Evolutionary conservation across 2,888 invertebrate genomes (phyloP), one percentile per base, ranked within the genome.

Genomic region (Drosophila meridiana): DNA sequence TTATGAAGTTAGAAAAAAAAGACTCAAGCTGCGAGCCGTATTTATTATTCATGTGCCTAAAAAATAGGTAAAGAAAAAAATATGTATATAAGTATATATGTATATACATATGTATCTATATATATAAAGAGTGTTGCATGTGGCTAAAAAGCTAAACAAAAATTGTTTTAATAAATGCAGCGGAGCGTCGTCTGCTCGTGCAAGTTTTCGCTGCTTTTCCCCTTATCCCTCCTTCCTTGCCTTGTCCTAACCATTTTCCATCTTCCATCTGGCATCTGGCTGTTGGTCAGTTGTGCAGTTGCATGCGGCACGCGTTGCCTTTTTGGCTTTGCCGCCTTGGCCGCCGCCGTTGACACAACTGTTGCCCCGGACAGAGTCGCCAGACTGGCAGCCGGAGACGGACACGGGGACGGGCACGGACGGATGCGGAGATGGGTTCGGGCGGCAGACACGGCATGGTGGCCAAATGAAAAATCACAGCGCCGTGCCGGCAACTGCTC

Each of bases 391-490:
- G 59, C 38, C 28, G 30, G 45, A 71, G 55, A 59, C 52, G 56
- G 40, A n/a, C 26, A 38, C n/a, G 50, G 40, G 20, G 26, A 42
- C n/a, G n/a, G 30, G n/a, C 34, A 32, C 13, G 42, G 38, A 43
- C 40, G 56, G 47, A 59, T 63, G 47, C 57, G 48, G 43, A 48
- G 69, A 40, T 43, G 64, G 48, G 32, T 9, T 4, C 32, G 53
- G 36, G 14, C 42, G 50, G 42, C 26, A 59, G 59, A 53, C 45
- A 50, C 53, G 58, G 73, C 56, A 61, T 52, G 78, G 63, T 74
- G 78, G 65, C 71, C 67, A 88, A 88, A 88, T 88, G 85, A 85
- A 88, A 88, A 85, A 88, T 88, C 86, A 82, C 85, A 83, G 80
- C 81, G 77, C 89, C 83, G 80, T 88, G 82, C 87, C 87, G 66